Percentiles rank a stretch among this genome's conserved stretches.
These are phyloP conservation scores for Xiphophorus maculatus DNA, from an alignment of 2,113 vertebrate species.

Conservation along the genomic window DNA sequence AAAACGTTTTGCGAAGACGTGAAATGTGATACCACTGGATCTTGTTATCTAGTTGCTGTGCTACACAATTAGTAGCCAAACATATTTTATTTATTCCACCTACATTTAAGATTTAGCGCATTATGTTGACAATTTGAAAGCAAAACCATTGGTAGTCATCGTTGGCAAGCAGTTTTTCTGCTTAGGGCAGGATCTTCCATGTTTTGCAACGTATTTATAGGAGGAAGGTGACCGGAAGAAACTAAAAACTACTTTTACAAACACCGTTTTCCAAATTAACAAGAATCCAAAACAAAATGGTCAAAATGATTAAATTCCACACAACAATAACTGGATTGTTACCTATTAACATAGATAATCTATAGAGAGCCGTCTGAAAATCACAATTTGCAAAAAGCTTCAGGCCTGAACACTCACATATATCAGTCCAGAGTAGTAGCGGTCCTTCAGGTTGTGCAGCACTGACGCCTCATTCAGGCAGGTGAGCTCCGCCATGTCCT, in stretches of 20 bases:
- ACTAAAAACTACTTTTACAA: conserved; percentile 5
- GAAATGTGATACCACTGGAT: no score
- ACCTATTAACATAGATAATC: no score
- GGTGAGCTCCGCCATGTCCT: conserved; percentile 96
- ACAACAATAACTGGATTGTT: background rate
- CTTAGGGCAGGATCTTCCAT: no score
- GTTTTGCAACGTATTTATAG: no score
- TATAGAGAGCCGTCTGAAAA: background rate
- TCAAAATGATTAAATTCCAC: background rate
- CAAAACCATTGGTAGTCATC: no score
- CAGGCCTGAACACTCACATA: conserved; percentile 86
- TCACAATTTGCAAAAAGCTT: background rate
- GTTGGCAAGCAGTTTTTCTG: no score
- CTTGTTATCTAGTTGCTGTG: no score
- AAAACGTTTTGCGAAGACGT: no score
- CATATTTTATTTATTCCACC: no score
- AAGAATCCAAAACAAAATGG: conserved; percentile 1
- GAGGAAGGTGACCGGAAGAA: conserved; percentile 6
- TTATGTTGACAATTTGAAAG: no score
- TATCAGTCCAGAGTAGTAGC: conserved; percentile 97
- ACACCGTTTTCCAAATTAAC: conserved; percentile 22
- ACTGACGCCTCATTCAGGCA: conserved; percentile 97
- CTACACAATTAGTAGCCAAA: no score
- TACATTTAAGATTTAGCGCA: no score
- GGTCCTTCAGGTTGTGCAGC: conserved; percentile 94